A percentile compares a stretch with the other conserved stretches of the same genome.
These are phyloP conservation scores for Chloroceryle inda DNA, from an alignment of 2,797 vertebrate genomes.

Conservation along the genomic window DNA sequence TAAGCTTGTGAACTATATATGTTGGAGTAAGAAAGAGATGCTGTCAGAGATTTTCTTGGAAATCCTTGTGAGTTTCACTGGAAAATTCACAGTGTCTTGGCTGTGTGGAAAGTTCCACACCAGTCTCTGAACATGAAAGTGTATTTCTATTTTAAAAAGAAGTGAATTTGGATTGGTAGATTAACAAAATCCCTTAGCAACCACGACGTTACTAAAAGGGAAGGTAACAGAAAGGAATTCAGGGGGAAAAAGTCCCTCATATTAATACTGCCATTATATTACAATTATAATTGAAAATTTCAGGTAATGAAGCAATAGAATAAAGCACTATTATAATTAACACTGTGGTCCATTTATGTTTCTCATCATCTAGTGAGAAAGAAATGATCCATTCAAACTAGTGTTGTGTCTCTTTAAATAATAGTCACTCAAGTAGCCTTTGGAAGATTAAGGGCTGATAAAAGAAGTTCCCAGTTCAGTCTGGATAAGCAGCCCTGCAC, in stretches of 20 bases:
- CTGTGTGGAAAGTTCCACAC: not conserved
- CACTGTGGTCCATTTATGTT: not conserved
- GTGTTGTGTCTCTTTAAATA: not conserved
- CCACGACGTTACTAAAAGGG: not conserved
- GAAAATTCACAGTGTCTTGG: not conserved
- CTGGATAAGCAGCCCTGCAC: not conserved
- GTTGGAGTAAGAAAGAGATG: not conserved
- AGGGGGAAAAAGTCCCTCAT: not conserved
- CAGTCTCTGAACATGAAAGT: not conserved
- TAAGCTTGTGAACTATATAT: not conserved
- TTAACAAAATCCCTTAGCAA: not conserved
- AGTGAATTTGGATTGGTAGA: not conserved
- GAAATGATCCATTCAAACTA: not conserved
- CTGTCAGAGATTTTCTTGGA: not conserved
- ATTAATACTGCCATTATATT: not conserved
- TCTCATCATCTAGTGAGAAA: not conserved
- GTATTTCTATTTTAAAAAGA: not conserved
- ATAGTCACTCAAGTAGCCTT: not conserved
- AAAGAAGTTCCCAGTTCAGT: not conserved
- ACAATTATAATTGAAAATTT: not conserved
- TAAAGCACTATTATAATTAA: not conserved
- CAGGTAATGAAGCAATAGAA: not conserved
- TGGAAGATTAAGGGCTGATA: conserved; percentile 9
- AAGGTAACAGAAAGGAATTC: not conserved
- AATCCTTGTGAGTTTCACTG: not conserved